These are phyloP conservation scores for Colistium nudipinnis DNA, from an alignment of 2,113 vertebrate genomes.

Conservation along the genomic window DNA sequence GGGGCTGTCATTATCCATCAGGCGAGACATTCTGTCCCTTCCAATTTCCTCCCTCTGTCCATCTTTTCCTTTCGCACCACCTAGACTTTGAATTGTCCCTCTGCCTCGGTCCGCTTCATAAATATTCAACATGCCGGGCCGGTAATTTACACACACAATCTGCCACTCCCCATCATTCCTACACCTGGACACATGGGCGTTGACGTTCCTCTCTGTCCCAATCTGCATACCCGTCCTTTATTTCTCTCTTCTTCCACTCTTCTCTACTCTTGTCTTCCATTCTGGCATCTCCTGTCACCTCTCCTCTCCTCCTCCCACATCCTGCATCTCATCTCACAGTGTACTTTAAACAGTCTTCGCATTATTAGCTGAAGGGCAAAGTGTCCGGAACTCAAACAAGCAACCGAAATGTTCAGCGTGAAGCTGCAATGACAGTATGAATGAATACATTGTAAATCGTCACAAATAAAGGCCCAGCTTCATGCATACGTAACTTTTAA, in stretches of 20 bases:
- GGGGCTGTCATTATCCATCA: constrained; percentile 73
- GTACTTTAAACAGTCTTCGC: constrained; percentile 12
- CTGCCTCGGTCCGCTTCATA: constrained; percentile 65
- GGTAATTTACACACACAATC: constrained; percentile 58
- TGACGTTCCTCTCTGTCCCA: constrained; percentile 66
- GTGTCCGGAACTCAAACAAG: neutral
- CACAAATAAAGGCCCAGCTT: neutral
- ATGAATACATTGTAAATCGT: neutral
- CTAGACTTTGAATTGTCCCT: constrained; percentile 52
- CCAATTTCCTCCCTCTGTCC: constrained; percentile 68
- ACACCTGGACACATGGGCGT: constrained; percentile 64
- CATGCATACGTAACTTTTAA: neutral
- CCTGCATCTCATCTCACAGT: constrained; percentile 19
- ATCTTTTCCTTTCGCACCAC: constrained; percentile 50
- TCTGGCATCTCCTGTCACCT: constrained; percentile 27
- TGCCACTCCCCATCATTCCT: constrained; percentile 68
- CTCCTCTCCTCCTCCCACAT: constrained; percentile 14
- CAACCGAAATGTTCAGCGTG: constrained; percentile 6
- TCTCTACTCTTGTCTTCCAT: constrained; percentile 19
- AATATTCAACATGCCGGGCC: constrained; percentile 75
- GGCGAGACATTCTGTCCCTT: constrained; percentile 68
- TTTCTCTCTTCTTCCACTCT: constrained; percentile 28
- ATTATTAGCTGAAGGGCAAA: constrained; percentile 16
- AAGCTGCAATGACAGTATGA: neutral
- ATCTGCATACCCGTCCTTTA: constrained; percentile 64